Percentiles rank a stretch among this genome's conserved stretches.
These are phyloP conservation scores for Leiothrix lutea DNA, from an alignment of 2,113 vertebrate genomes.

Conservation along the genomic window DNA sequence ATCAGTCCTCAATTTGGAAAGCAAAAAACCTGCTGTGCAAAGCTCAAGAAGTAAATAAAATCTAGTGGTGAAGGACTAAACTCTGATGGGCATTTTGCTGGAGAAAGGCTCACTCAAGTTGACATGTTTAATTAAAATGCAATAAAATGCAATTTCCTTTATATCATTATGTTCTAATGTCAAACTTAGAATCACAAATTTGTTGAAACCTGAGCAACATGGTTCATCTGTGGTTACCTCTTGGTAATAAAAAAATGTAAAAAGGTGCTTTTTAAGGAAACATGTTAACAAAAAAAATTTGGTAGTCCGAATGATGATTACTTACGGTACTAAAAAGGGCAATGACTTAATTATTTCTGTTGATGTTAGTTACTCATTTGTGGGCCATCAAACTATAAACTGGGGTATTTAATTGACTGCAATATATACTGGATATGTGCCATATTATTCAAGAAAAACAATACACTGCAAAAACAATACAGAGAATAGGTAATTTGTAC, in stretches of 20 bases:
- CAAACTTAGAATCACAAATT: background rate
- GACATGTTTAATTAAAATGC: conserved; percentile 18
- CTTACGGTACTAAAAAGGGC: background rate
- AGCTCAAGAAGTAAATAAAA: background rate
- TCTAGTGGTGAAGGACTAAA: background rate
- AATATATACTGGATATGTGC: conserved; percentile 49
- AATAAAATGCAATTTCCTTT: conserved; percentile 2
- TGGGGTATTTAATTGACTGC: conserved; percentile 30
- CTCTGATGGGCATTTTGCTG: background rate
- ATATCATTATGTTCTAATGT: background rate
- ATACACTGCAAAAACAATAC: conserved; percentile 54
- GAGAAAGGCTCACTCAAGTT: background rate
- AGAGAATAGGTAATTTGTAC: conserved; percentile 66
- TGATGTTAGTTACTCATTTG: conserved; percentile 25
- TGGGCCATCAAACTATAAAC: background rate
- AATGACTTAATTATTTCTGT: conserved; percentile 21
- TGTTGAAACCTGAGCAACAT: background rate
- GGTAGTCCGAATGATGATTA: background rate
- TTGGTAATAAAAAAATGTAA: background rate
- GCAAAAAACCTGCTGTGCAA: background rate
- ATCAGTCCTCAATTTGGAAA: background rate
- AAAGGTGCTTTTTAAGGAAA: background rate
- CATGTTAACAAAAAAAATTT: background rate
- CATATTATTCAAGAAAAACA: conserved; percentile 55
- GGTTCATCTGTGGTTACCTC: background rate